A percentile compares a stretch with the other conserved stretches of the same genome.
These are phyloP conservation scores for Microcebus jonahi DNA, from an alignment of 2,113 vertebrate genomes.

Conservation along the genomic window DNA sequence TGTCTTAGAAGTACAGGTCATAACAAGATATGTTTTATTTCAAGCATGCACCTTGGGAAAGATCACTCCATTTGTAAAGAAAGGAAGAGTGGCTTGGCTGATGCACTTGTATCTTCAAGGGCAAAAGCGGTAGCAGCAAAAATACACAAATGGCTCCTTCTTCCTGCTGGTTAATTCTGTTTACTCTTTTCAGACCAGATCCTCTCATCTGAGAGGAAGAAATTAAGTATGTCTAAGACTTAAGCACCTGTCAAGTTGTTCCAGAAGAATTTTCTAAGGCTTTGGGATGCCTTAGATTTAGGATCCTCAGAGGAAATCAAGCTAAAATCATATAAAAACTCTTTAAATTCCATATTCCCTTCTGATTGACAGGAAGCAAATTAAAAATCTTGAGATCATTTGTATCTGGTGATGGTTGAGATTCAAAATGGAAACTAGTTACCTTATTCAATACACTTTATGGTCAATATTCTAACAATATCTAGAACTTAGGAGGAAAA, in stretches of 20 bases:
- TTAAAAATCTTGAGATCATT: neutral
- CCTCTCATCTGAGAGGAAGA: neutral
- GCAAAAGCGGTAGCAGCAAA: neutral
- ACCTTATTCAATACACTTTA: neutral
- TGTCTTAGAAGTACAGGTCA: neutral
- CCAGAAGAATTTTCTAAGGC: neutral
- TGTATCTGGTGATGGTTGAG: neutral
- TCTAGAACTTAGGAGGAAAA: neutral
- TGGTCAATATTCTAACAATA: neutral
- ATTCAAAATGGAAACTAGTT: neutral
- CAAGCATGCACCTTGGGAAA: neutral
- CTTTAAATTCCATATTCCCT: conserved; percentile 4
- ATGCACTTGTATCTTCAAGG: neutral
- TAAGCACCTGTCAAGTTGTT: neutral
- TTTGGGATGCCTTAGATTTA: conserved; percentile 15
- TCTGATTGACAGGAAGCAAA: conserved; percentile 8
- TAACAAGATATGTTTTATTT: neutral
- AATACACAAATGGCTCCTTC: neutral
- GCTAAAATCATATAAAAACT: conserved; percentile 4
- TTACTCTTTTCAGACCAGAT: neutral
- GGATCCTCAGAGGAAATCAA: conserved; percentile 44
- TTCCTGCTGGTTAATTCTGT: neutral
- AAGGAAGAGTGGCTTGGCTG: neutral
- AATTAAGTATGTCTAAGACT: neutral
- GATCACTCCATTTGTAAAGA: neutral